Percentiles rank a stretch among this genome's conserved stretches.
Evolutionary conservation across 2,888 invertebrate species (phyloP).

Genomic region (Busseola fusca): DNA sequence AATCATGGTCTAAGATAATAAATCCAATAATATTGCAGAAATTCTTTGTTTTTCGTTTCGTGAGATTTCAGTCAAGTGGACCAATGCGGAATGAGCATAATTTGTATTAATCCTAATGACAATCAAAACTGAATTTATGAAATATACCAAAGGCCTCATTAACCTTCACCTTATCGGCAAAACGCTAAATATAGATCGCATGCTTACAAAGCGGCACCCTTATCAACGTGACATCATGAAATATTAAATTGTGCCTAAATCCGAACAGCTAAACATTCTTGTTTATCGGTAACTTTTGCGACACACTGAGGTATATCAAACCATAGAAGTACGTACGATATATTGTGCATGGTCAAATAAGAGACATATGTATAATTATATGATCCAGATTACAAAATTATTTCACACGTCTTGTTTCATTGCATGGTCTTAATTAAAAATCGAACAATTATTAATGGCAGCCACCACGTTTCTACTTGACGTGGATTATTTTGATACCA

Average conservation of each 20-base stretch:
- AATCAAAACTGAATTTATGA: conserved; percentile 35
- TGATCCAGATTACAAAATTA: conserved; percentile 19
- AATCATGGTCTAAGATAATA: conserved; percentile 62
- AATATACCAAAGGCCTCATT: conserved; percentile 64
- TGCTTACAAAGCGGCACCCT: conserved; percentile 65
- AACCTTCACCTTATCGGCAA: conserved; percentile 81
- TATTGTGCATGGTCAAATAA: conserved; percentile 11
- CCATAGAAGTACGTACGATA: conserved; percentile 34
- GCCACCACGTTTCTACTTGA: conserved; percentile 8
- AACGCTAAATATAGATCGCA: conserved; percentile 73
- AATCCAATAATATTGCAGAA: conserved; percentile 34
- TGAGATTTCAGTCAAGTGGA: background rate
- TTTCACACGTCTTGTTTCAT: conserved; percentile 22
- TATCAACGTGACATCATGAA: conserved; percentile 69
- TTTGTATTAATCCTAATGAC: conserved; percentile 14
- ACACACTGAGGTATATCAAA: conserved; percentile 8
- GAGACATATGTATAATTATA: background rate
- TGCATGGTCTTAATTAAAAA: conserved; percentile 14
- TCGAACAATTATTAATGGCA: conserved; percentile 25
- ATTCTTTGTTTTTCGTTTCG: conserved; percentile 27
- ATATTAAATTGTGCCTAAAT: conserved; percentile 47
- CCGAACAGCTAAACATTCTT: conserved; percentile 30
- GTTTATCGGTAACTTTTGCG: conserved; percentile 25
- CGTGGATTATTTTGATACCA: conserved; percentile 13
- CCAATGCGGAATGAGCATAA: background rate